Evolutionary conservation across 2,888 invertebrate species (phyloP), one percentile per base, ranked within the genome.

Genomic region (Cynaeus angustus): DNA sequence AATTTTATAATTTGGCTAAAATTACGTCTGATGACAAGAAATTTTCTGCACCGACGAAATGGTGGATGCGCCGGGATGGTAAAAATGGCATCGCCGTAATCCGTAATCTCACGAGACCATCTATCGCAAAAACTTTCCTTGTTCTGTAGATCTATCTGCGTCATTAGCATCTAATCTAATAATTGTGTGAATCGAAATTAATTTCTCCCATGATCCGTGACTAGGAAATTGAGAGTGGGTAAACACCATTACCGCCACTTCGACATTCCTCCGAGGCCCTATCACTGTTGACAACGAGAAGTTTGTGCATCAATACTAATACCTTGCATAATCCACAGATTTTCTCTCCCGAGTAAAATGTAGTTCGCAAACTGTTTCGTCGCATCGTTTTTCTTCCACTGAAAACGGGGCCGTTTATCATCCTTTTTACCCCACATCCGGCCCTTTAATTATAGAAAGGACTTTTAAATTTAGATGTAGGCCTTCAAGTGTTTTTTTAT

Each of bases 251-350:
- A 46, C 46, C 1, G 48, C 37, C 56, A 38, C 46, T 56, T 56
- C 37, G 50, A 13, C 55, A 56, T 56, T 68, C 56, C 62, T 56
- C 64, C 61, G 67, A 56, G 68, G 28, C 30, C 61, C 55, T 53
- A 56, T 62, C 61, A 53, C 13, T 52, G 67, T 70, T 67, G 62
- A 68, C 71, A 68, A 64, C 50, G 66, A 30, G 64, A 75, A 75
- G 62, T 76, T 75, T 70, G 72, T 71, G 68, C 74, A 74, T 75
- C 76, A 74, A 72, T 76, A 74, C 75, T 75, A 77, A 77, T 78
- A 77, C 76, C 77, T 74, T 9, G 75, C 72, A 73, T 78, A 76
- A 78, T 78, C 77, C 71, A 69, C 70, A 69, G 73, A 75, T 77
- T 77, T 74, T 33, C 33, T 33, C 33, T 33, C 33, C n/a, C 2